Percentiles rank a stretch among this genome's conserved stretches.
phyloP scores from a whole-genome alignment of 2,797 vertebrate genomes.

The Pangasius sanitwongsei region DNA sequence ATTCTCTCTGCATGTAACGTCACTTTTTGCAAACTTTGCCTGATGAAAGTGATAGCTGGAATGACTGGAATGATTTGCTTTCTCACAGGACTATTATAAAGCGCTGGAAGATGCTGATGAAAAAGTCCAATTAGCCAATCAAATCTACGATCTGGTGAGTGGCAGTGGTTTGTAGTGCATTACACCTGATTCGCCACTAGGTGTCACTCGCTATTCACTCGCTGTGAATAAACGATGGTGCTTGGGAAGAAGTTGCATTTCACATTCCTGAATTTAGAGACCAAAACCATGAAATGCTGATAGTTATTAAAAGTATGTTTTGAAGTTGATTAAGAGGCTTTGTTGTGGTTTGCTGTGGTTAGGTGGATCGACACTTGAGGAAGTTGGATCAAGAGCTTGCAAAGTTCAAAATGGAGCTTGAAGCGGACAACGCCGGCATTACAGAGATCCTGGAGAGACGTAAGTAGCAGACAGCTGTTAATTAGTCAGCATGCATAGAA shows the following conservation, averaged over 20 bases:
- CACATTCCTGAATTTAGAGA: too few species aligned
- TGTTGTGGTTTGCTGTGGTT: slow-evolving; percentile 33
- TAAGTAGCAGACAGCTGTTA: slow-evolving; percentile 70
- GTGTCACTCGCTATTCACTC: too few species aligned
- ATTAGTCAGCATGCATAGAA: neutral
- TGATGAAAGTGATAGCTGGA: neutral
- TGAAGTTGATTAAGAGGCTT: neutral
- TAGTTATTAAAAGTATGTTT: neutral
- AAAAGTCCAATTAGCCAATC: slow-evolving; percentile 98
- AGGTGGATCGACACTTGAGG: slow-evolving; percentile 97
- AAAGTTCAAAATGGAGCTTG: slow-evolving; percentile 99
- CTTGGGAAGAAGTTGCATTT: neutral
- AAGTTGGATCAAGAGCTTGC: slow-evolving; percentile 98
- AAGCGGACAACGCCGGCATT: slow-evolving; percentile 98
- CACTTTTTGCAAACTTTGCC: neutral
- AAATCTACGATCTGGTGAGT: slow-evolving; percentile 99
- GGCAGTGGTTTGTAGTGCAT: neutral
- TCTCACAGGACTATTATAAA: slow-evolving; percentile 93
- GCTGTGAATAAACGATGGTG: neutral
- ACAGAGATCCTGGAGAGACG: slow-evolving; percentile 97
- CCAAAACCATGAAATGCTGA: neutral
- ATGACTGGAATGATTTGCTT: neutral
- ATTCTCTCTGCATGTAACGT: neutral
- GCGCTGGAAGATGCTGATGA: slow-evolving; percentile 98
- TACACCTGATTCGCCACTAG: slow-evolving; percentile 56